These are phyloP conservation scores for Orchesella cincta DNA, from an alignment of 1,140 invertebrate species.

Conservation along the genomic window DNA sequence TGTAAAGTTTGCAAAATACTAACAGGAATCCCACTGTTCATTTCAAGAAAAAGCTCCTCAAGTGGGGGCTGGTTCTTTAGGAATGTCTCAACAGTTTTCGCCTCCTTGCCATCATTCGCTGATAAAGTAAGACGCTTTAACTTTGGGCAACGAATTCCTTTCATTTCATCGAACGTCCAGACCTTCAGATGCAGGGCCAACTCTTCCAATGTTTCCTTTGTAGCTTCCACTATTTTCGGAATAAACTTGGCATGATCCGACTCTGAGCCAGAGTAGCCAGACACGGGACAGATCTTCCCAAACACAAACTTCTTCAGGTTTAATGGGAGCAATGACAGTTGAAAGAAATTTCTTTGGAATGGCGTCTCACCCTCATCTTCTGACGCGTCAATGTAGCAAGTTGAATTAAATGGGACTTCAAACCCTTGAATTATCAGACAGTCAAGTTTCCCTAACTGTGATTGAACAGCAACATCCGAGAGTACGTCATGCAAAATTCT, in stretches of 20 bases:
- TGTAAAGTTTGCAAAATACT: neutral
- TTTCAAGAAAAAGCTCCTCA: neutral
- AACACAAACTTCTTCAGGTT: conserved; percentile 32
- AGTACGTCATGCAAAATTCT: neutral
- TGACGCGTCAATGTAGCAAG: neutral
- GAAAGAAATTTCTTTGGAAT: conserved; percentile 34
- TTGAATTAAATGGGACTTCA: neutral
- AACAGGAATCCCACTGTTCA: neutral
- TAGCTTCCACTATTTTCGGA: conserved; percentile 30
- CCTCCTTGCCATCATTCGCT: neutral
- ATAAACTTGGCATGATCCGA: conserved; percentile 26
- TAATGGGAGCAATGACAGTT: conserved; percentile 26
- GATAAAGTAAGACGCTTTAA: conserved; percentile 1
- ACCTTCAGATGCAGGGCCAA: neutral
- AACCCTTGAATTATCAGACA: neutral
- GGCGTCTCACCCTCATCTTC: conserved; percentile 3
- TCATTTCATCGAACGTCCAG: conserved; percentile 9
- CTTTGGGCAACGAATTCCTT: conserved; percentile 2
- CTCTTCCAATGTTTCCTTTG: conserved; percentile 1
- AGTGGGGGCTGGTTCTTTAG: conserved; percentile 7
- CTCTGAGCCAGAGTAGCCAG: conserved; percentile 5
- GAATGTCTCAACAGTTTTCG: neutral
- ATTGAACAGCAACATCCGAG: neutral
- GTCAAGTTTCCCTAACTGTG: neutral
- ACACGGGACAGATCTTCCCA: conserved; percentile 28